A percentile compares a stretch with the other conserved stretches of the same genome.
Evolutionary conservation across 2,797 vertebrate genomes (phyloP).

Genomic region (Manis crassicaudata): DNA sequence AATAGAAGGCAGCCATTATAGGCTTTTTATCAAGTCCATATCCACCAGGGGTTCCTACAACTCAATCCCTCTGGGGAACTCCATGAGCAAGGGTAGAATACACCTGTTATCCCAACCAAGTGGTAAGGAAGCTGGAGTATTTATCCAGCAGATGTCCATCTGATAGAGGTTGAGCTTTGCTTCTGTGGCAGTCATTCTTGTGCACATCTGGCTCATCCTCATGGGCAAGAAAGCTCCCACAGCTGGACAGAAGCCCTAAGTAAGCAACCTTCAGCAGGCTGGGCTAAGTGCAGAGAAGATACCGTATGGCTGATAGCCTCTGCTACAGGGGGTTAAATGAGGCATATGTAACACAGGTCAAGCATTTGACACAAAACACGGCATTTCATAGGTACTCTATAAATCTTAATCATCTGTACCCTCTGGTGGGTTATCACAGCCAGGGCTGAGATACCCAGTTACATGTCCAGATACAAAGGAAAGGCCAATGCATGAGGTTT

Average conservation of each 20-base stretch:
- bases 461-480: neutral
- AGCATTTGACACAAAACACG: neutral
- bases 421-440: neutral
- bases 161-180: neutral
- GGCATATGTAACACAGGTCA: neutral
- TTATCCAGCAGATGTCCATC: neutral
- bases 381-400: neutral
- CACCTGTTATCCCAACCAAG: neutral
- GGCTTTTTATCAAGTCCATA: neutral
- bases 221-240: rapidly evolving
- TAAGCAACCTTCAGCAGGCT: neutral
- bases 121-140: neutral
- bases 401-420: neutral
- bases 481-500: neutral
- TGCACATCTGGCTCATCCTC: neutral
- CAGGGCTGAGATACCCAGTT: neutral
- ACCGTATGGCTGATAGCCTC: neutral
- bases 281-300: neutral
- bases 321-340: neutral
- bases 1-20: neutral
- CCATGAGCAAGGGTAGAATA: neutral
- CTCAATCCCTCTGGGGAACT: neutral
- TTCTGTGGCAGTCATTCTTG: neutral
- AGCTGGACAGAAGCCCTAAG: neutral
- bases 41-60: neutral